Evolutionary conservation across 1,140 invertebrate genomes (phyloP).

Genomic region (Hylaeus anthracinus): DNA sequence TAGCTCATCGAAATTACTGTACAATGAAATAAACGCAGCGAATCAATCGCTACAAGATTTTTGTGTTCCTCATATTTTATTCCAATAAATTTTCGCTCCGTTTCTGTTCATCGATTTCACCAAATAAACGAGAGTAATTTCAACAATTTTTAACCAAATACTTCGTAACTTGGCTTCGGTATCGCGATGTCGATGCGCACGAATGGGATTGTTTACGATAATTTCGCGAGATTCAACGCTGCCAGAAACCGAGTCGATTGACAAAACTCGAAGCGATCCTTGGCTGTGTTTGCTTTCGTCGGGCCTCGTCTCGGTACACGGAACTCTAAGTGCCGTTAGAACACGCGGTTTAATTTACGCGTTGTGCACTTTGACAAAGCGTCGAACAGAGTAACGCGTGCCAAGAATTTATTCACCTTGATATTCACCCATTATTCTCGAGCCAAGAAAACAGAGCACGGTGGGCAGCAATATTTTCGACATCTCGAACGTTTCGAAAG

Average conservation of each 20-base stretch:
- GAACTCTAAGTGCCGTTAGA: neutral
- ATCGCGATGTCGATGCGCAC: neutral
- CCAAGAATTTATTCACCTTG: constrained; percentile 31
- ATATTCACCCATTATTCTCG: neutral
- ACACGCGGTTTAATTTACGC: neutral
- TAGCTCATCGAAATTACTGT: too few relatives aligned
- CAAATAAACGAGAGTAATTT: too few relatives aligned
- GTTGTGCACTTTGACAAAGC: neutral
- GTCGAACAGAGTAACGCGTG: neutral
- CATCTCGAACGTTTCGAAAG: neutral
- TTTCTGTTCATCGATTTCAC: too few relatives aligned
- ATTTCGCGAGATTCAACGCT: neutral
- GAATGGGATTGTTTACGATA: neutral
- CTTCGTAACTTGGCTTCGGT: neutral
- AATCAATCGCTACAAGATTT: too few relatives aligned
- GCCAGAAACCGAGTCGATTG: neutral
- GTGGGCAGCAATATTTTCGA: too few relatives aligned
- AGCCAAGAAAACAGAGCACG: constrained; percentile 9
- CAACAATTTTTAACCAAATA: too few relatives aligned
- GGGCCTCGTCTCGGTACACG: neutral
- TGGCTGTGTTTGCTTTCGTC: constrained; percentile 1
- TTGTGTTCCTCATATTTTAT: too few relatives aligned
- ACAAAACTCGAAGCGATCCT: neutral
- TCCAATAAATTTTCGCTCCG: too few relatives aligned
- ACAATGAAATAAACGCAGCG: too few relatives aligned